A percentile compares a stretch with the other conserved stretches of the same genome.
Evolutionary conservation across 30 jellyfish, hydroid and myxozoan genomes (phyloP).

Genomic region (Aurelia sp.): DNA sequence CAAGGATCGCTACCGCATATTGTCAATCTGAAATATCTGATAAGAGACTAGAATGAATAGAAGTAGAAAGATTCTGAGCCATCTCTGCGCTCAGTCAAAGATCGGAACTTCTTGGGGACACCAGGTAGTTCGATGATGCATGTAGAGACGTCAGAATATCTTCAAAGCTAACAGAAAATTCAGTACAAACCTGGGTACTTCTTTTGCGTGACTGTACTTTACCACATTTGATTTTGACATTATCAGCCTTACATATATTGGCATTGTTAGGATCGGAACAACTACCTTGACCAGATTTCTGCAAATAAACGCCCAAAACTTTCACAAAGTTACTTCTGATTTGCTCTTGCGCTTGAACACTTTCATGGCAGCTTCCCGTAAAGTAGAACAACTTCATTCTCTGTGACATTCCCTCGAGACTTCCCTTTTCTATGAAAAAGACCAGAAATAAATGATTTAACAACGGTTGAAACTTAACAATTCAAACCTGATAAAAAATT

Average conservation of each 20-base stretch:
- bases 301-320: constrained; percentile 62
- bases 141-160: too few species aligned
- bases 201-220: constrained; percentile 65
- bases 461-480: too few species aligned
- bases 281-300: constrained; percentile 73
- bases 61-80: too few species aligned
- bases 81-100: too few species aligned
- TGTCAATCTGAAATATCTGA: too few species aligned
- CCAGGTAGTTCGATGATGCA: too few species aligned
- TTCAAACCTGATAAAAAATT: too few species aligned
- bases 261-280: constrained; percentile 82
- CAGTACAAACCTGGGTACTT: constrained; percentile 68
- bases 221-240: constrained; percentile 85
- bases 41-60: too few species aligned
- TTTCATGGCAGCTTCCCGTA: constrained; percentile 90
- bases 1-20: too few species aligned
- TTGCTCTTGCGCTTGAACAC: constrained; percentile 71
- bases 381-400: constrained; percentile 78
- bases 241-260: constrained; percentile 82
- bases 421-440: constrained; percentile 54
- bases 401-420: constrained; percentile 90
- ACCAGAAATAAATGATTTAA: background rate
- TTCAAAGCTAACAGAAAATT: too few species aligned
- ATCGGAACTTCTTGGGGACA: too few species aligned
- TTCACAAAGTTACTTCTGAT: constrained; percentile 68